phyloP scores from a whole-genome alignment of 2,888 invertebrate species.

The Clepsis dumicolana region DNA sequence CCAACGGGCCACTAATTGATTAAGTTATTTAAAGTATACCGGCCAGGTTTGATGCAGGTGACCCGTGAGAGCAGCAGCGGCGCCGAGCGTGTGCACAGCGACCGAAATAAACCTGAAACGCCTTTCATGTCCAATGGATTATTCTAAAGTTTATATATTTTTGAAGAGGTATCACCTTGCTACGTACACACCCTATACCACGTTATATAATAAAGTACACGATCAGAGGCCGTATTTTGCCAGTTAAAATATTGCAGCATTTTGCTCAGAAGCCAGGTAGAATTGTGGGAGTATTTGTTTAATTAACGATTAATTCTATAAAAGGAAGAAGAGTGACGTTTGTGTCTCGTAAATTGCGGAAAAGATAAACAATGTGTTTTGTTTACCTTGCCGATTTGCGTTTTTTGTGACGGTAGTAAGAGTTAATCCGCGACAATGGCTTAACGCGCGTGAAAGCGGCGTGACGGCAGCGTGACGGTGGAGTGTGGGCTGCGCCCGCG shows the following conservation, averaged over 20 bases:
- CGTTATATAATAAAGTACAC: neutral
- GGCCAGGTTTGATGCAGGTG: conserved; percentile 16
- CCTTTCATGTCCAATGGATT: conserved; percentile 24
- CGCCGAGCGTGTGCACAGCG: conserved; percentile 12
- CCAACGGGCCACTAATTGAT: conserved; percentile 15
- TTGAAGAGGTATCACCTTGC: neutral
- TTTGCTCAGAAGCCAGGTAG: neutral
- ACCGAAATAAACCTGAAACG: neutral
- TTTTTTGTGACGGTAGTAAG: conserved; percentile 27
- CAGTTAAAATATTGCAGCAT: neutral
- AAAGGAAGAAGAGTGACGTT: neutral
- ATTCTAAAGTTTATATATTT: conserved; percentile 4
- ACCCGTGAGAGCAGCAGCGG: conserved; percentile 6
- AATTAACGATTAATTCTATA: neutral
- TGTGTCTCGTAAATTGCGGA: conserved; percentile 10
- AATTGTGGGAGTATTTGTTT: neutral
- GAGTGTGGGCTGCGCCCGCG: conserved; percentile 39
- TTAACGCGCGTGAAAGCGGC: conserved; percentile 40
- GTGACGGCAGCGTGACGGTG: conserved; percentile 30
- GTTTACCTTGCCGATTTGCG: conserved; percentile 26
- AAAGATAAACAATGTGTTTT: conserved; percentile 25
- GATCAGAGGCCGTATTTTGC: neutral
- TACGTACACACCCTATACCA: neutral
- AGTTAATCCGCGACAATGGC: conserved; percentile 38
- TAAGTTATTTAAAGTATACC: conserved; percentile 7